These are phyloP conservation scores for Eurytoma adleriae DNA, from an alignment of 2,888 invertebrate genomes.

Conservation along the genomic window DNA sequence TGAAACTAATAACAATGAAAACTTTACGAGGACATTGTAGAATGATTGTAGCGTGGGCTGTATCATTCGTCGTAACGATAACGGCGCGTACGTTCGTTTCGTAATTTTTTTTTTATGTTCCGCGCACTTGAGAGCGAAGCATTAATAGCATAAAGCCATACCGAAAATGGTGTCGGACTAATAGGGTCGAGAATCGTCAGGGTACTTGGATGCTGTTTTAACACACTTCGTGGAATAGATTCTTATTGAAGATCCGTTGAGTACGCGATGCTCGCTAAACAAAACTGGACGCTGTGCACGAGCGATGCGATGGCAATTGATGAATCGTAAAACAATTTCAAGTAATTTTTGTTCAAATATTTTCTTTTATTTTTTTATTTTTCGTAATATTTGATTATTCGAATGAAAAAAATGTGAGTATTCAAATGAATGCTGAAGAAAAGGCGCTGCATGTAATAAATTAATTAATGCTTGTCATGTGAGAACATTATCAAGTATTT, in stretches of 20 bases:
- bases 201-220: constrained; percentile 26
- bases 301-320: not conserved
- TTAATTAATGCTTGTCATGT: too few species aligned
- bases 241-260: constrained; percentile 27
- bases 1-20: not conserved
- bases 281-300: not conserved
- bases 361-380: too few species aligned
- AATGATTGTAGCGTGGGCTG: not conserved
- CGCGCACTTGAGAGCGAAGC: not conserved
- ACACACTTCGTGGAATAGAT: constrained; percentile 21
- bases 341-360: too few species aligned
- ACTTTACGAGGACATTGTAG: not conserved
- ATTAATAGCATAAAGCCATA: constrained; percentile 1
- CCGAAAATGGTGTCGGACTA: constrained; percentile 22
- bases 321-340: not conserved
- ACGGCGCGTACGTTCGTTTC: constrained; percentile 3
- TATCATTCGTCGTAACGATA: not conserved
- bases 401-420: not conserved
- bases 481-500: too few species aligned
- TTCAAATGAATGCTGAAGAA: too few species aligned
- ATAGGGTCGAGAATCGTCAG: constrained; percentile 25
- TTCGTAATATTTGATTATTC: too few species aligned
- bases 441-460: too few species aligned
- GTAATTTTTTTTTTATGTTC: constrained; percentile 13
- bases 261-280: not conserved